Percentiles rank a stretch among this genome's conserved stretches.
Evolutionary conservation across 1,140 invertebrate genomes (phyloP).

Genomic region (Pseudomyrmex gracilis): DNA sequence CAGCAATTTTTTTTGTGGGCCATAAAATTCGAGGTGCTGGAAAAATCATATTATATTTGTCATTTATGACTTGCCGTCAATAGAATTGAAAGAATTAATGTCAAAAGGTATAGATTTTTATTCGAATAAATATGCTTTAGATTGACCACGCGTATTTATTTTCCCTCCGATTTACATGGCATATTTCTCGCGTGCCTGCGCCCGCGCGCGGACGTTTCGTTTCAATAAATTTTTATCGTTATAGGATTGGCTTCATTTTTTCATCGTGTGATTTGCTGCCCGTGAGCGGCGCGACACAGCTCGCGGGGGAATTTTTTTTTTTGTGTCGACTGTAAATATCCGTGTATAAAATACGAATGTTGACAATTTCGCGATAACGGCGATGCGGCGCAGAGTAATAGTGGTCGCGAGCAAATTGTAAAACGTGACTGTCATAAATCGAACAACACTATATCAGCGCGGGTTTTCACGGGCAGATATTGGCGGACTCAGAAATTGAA

Average conservation of each 20-base stretch:
- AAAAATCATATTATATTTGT: constrained; percentile 62
- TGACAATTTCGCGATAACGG: constrained; percentile 57
- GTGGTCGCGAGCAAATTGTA: constrained; percentile 55
- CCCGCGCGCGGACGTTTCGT: constrained; percentile 68
- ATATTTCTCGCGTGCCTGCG: constrained; percentile 61
- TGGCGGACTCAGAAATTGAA: not conserved
- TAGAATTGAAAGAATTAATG: constrained; percentile 60
- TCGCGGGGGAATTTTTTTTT: constrained; percentile 55
- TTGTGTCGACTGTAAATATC: constrained; percentile 61
- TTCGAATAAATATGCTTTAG: constrained; percentile 63
- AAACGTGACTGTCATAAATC: constrained; percentile 55
- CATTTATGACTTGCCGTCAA: constrained; percentile 59
- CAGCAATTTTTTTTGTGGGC: constrained; percentile 33
- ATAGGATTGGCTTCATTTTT: constrained; percentile 71
- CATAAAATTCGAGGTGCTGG: constrained; percentile 56
- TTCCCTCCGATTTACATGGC: constrained; percentile 59
- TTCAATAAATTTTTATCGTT: constrained; percentile 76
- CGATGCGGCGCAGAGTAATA: constrained; percentile 48
- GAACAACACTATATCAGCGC: constrained; percentile 34
- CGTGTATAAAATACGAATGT: constrained; percentile 55
- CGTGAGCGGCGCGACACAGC: constrained; percentile 8
- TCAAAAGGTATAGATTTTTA: constrained; percentile 63
- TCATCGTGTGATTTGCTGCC: constrained; percentile 51
- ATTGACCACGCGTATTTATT: constrained; percentile 61
- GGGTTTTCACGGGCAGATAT: constrained; percentile 36